Evolutionary conservation across 2,113 vertebrate genomes (phyloP).

Genomic region (Puntigrus tetrazona): DNA sequence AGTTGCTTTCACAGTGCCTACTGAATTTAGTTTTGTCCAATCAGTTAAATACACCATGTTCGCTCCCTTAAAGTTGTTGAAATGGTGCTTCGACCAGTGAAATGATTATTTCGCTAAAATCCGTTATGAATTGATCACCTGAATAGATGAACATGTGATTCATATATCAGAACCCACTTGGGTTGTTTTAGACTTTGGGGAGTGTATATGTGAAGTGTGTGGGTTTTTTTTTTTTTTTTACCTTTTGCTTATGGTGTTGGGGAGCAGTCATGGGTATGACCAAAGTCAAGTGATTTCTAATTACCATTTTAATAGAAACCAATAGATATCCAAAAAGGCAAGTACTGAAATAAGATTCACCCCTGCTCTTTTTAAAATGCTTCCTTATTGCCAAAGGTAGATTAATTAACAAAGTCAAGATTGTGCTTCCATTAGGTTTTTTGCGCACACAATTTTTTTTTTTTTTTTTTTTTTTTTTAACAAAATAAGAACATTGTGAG

Average conservation of each 20-base stretch:
- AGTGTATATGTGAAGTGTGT: background rate
- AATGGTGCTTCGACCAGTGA: conserved; percentile 47
- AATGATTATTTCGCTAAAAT: conserved; percentile 24
- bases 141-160: background rate
- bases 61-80: background rate
- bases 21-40: background rate
- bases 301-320: conserved; percentile 4
- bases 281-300: conserved; percentile 37
- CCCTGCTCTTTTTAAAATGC: conserved; percentile 33
- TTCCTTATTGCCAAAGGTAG: conserved; percentile 59
- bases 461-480: too few species aligned
- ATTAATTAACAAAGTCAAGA: conserved; percentile 43
- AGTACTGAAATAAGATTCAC: background rate
- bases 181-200: background rate
- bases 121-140: background rate
- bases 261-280: conserved; percentile 36
- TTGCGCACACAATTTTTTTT: too few species aligned
- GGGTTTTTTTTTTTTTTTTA: background rate
- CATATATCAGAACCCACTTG: background rate
- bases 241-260: conserved; percentile 7
- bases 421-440: conserved; percentile 55
- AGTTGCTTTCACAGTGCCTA: conserved; percentile 58
- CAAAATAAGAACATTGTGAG: conserved; percentile 42
- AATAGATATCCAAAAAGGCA: background rate
- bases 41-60: conserved; percentile 17